These are phyloP conservation scores for Umimayanthus chanpuru DNA, from an alignment of 92 coral and sea anemone species.

Conservation along the genomic window DNA sequence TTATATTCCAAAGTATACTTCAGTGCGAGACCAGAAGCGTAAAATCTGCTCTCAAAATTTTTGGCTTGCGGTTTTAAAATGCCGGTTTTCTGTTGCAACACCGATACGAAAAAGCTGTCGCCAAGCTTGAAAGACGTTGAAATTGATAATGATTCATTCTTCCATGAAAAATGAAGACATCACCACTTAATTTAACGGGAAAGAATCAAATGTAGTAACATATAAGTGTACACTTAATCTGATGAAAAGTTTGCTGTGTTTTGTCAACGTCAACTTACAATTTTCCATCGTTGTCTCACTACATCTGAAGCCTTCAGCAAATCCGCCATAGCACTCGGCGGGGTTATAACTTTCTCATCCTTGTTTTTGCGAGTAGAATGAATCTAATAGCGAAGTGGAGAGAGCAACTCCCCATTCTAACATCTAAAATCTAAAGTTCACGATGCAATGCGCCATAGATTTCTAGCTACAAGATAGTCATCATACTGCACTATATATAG, in stretches of 20 bases:
- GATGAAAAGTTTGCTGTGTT: conserved; percentile 24
- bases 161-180: background rate
- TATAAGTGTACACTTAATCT: conserved; percentile 4
- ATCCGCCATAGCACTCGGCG: conserved; percentile 86
- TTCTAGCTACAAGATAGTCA: conserved; percentile 27
- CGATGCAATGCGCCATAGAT: conserved; percentile 18
- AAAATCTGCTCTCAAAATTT: background rate
- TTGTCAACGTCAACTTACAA: conserved; percentile 76
- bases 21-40: background rate
- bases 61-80: background rate
- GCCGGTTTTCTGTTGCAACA: conserved; percentile 9
- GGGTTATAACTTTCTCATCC: conserved; percentile 55
- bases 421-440: conserved; percentile 24
- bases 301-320: conserved; percentile 95
- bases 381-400: conserved; percentile 35
- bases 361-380: conserved; percentile 22
- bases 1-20: background rate
- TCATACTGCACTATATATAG: conserved; percentile 38
- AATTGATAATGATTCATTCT: background rate
- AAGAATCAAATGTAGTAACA: background rate
- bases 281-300: conserved; percentile 99
- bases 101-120: background rate
- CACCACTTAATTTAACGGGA: background rate
- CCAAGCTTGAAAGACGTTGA: background rate
- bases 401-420: conserved; percentile 18